phyloP scores from a whole-genome alignment of 2,888 invertebrate species.

The Listrodromus nycthemerus region DNA sequence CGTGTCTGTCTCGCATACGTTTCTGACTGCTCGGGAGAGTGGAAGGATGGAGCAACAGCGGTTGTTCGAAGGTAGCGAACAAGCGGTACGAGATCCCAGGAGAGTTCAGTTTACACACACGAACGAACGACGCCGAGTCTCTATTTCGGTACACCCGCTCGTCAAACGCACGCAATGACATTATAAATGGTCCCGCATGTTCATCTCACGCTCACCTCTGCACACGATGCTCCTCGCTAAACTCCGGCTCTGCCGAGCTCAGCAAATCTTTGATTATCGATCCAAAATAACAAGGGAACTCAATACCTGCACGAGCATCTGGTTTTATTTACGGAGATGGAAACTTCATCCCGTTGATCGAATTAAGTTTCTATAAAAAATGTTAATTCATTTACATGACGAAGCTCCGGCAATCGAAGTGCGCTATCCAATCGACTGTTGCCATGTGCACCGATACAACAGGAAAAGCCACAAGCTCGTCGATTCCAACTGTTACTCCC shows the following conservation, averaged over 20 bases:
- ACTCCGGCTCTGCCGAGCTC: not conserved
- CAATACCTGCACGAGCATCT: conserved; percentile 47
- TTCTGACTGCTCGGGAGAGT: conserved; percentile 1
- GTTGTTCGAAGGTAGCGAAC: conserved; percentile 49
- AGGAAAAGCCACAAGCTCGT: not conserved
- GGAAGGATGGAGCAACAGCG: conserved; percentile 24
- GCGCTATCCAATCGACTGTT: not conserved
- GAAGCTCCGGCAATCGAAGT: not conserved
- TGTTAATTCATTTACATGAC: not conserved
- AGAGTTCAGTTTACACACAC: conserved; percentile 4
- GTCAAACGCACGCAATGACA: conserved; percentile 50
- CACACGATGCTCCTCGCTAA: conserved; percentile 7
- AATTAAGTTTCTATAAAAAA: not conserved
- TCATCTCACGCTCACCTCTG: conserved; percentile 34
- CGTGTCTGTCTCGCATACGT: conserved; percentile 1
- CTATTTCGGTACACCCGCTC: conserved; percentile 49
- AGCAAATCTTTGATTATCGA: conserved; percentile 52
- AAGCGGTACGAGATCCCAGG: conserved; percentile 41
- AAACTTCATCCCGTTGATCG: not conserved
- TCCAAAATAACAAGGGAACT: conserved; percentile 53
- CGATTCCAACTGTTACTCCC: not conserved
- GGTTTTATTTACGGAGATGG: not conserved
- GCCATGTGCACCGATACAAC: not conserved
- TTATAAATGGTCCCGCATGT: conserved; percentile 56
- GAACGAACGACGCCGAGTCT: conserved; percentile 31